Evolutionary conservation across 2,888 invertebrate genomes (phyloP), one percentile per base, ranked within the genome.

Genomic region (Drosophila demipolita): DNA sequence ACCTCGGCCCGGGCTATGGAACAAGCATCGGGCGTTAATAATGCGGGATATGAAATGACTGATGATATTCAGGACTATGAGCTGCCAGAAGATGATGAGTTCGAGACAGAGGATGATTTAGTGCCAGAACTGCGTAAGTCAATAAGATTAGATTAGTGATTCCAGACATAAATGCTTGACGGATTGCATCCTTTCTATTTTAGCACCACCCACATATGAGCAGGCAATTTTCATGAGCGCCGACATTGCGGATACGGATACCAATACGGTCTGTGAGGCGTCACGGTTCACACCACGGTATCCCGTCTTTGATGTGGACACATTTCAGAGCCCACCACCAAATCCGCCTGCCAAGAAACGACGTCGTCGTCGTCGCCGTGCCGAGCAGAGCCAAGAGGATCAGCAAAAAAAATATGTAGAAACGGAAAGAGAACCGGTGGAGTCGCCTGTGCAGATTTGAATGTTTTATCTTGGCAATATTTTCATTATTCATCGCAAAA

Each of bases 171-270:
- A 6, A 3, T 20, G 2, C 11, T 8, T 26, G 23, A 57, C 32
- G 0, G 2, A 3, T 26, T 36, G 50, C 23, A 8, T 8, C 4
- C 7, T 29, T 12, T 8, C 32, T 73, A 40, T 23, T 72, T 76
- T 0, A 93, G 93, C 92, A 11, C 93, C 93, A 6, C 93, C 93
- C 11, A 90, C 93, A 1, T 93, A 93, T 68, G 93, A 93, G 50
- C 91, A 93, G 72, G 92, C 92, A 53, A 89, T 92, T 75, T 91
- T 93, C 82, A 89, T 93, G 90, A 91, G 91, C 40, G 77, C 90
- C 2, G 89, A 91, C 38, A 90, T 93, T 29, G 91, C 84, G 11
- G 92, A 92, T 52, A 91, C 86, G 55, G 93, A 93, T 77, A 88
- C 84, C 3, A 91, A 92, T 57, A 87, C 83, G 0, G 85, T 87